These are phyloP conservation scores for Tenodera sinensis DNA, from an alignment of 2,888 invertebrate species.

Conservation along the genomic window DNA sequence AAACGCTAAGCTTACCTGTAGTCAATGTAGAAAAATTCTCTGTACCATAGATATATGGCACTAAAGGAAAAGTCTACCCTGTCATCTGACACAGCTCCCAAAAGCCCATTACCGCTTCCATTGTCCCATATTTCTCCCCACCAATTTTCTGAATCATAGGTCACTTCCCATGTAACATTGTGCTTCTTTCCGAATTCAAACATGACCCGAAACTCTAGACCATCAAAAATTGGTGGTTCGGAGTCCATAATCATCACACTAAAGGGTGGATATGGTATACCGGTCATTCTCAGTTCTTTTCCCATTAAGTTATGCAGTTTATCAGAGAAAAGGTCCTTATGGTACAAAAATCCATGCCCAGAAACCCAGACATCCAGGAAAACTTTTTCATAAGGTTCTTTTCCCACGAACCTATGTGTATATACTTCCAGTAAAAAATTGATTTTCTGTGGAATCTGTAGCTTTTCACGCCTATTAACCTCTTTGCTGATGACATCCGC, in stretches of 20 bases:
- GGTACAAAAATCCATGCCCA: slow-evolving; percentile 40
- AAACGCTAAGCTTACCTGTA: slow-evolving; percentile 50
- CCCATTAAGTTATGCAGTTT: slow-evolving; percentile 49
- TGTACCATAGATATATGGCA: slow-evolving; percentile 60
- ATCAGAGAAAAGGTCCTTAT: slow-evolving; percentile 49
- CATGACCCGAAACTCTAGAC: slow-evolving; percentile 50
- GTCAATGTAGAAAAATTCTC: slow-evolving; percentile 58
- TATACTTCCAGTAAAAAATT: neutral
- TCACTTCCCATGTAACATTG: slow-evolving; percentile 9
- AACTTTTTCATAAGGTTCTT: neutral
- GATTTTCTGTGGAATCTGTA: too few species aligned
- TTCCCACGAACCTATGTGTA: neutral
- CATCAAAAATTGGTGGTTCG: slow-evolving; percentile 27
- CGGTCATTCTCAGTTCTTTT: slow-evolving; percentile 50
- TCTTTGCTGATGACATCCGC: too few species aligned
- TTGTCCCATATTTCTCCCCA: slow-evolving; percentile 68
- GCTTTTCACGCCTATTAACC: too few species aligned
- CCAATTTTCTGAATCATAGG: slow-evolving; percentile 52
- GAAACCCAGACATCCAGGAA: slow-evolving; percentile 48
- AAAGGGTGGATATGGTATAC: slow-evolving; percentile 60
- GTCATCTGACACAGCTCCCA: slow-evolving; percentile 53
- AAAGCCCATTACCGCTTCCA: slow-evolving; percentile 43
- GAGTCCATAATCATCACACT: slow-evolving; percentile 40
- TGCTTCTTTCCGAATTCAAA: slow-evolving; percentile 44
- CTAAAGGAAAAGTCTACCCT: slow-evolving; percentile 60